These are phyloP conservation scores for Drosophila busckii DNA, from an alignment of 1,140 invertebrate genomes.

Conservation along the genomic window DNA sequence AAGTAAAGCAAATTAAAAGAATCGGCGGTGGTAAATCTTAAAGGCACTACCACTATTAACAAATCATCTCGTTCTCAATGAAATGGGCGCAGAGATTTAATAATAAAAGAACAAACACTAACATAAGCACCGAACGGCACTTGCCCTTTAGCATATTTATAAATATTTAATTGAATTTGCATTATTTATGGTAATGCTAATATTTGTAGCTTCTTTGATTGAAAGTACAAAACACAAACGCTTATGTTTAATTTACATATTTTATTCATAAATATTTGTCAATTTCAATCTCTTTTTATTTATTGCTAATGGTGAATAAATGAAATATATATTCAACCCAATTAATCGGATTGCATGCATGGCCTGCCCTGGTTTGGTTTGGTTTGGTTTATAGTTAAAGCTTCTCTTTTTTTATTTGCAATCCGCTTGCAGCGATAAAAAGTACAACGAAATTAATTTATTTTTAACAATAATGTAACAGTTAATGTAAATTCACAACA, in stretches of 20 bases:
- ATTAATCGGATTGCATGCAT: conserved; percentile 58
- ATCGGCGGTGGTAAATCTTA: conserved; percentile 45
- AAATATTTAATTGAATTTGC: too few relatives aligned
- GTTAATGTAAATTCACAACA: conserved; percentile 56
- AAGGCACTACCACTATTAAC: conserved; percentile 55
- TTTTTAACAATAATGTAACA: conserved; percentile 60
- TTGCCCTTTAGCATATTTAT: too few relatives aligned
- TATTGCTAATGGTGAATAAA: conserved; percentile 44
- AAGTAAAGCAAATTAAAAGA: conserved; percentile 25
- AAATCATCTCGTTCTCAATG: conserved; percentile 75
- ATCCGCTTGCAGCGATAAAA: conserved; percentile 15
- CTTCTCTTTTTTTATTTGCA: conserved; percentile 22
- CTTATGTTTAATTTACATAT: too few relatives aligned
- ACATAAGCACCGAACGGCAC: neutral
- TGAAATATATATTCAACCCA: conserved; percentile 66
- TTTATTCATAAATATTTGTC: conserved; percentile 13
- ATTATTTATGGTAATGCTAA: too few relatives aligned
- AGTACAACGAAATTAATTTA: conserved; percentile 59
- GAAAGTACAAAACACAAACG: too few relatives aligned
- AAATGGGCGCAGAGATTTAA: conserved; percentile 55
- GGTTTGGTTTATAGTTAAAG: conserved; percentile 20
- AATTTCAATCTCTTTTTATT: conserved; percentile 32
- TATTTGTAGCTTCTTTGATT: too few relatives aligned
- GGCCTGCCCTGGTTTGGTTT: too few relatives aligned
- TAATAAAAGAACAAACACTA: conserved; percentile 35